Evolutionary conservation across 2,888 invertebrate species (phyloP).

Genomic region (Drosophila neotestacea): DNA sequence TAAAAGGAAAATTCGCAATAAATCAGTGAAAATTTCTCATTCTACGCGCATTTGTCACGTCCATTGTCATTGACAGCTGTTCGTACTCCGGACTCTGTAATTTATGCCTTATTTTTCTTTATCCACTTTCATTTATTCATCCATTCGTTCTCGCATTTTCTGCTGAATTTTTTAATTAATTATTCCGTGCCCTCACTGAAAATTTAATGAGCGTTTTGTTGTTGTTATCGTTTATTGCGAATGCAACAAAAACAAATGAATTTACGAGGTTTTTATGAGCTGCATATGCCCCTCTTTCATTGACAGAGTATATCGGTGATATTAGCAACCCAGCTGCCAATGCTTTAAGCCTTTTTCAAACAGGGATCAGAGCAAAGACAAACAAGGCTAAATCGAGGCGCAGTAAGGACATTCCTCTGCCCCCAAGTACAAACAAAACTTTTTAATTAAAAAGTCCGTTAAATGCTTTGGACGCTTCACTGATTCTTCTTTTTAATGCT

Average conservation of each 20-base stretch:
- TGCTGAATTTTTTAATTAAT: conserved; percentile 42
- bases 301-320: conserved; percentile 8
- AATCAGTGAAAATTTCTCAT: conserved; percentile 5
- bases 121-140: conserved; percentile 8
- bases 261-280: conserved; percentile 1
- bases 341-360: conserved; percentile 49
- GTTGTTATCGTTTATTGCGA: conserved; percentile 1
- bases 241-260: conserved; percentile 40
- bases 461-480: conserved; percentile 66
- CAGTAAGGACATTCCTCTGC: neutral
- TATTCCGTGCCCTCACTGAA: conserved; percentile 42
- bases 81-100: conserved; percentile 8
- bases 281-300: neutral
- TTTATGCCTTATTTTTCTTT: conserved; percentile 47
- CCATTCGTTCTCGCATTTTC: conserved; percentile 25
- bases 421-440: conserved; percentile 66
- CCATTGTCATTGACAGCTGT: conserved; percentile 41
- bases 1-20: conserved; percentile 17
- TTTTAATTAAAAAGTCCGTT: conserved; percentile 79
- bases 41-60: conserved; percentile 9
- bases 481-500: conserved; percentile 28
- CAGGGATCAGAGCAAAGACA: conserved; percentile 44
- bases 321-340: conserved; percentile 5
- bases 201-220: conserved; percentile 56
- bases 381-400: conserved; percentile 35